phyloP scores from a whole-genome alignment of 2,888 invertebrate genomes.

The Luperina nickerlii region DNA sequence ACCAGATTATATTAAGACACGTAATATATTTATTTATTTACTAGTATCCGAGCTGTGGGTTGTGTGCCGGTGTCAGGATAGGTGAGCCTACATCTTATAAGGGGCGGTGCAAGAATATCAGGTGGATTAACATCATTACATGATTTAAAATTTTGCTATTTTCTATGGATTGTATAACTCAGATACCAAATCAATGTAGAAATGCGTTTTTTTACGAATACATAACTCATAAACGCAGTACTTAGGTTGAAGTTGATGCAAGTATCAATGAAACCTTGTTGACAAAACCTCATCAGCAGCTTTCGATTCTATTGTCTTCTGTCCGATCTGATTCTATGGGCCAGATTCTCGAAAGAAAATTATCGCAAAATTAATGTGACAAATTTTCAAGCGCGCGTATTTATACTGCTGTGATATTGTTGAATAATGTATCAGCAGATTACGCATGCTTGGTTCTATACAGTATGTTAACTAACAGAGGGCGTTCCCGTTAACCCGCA shows the following conservation, averaged over 20 bases:
- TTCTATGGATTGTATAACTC: not conserved
- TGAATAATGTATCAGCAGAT: too few relatives aligned
- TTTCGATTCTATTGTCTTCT: not conserved
- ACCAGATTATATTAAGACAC: constrained; percentile 60
- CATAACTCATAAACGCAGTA: not conserved
- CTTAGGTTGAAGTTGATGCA: not conserved
- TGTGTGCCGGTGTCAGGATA: constrained; percentile 7
- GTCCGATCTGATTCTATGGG: not conserved
- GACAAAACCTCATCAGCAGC: not conserved
- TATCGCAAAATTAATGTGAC: too few relatives aligned
- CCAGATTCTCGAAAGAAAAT: too few relatives aligned
- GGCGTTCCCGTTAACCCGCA: too few relatives aligned
- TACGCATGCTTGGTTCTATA: not conserved
- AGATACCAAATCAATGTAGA: not conserved
- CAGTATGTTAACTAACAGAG: too few relatives aligned
- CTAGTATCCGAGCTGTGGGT: constrained; percentile 15
- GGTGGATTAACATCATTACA: not conserved
- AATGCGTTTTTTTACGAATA: not conserved
- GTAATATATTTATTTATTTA: constrained; percentile 55
- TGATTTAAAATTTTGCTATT: not conserved
- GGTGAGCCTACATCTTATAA: constrained; percentile 14
- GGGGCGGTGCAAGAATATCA: not conserved
- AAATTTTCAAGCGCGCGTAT: too few relatives aligned
- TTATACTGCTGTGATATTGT: too few relatives aligned
- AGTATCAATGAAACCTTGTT: not conserved